phyloP scores from a whole-genome alignment of 2,113 vertebrate species.

The Smithornis capensis region DNA sequence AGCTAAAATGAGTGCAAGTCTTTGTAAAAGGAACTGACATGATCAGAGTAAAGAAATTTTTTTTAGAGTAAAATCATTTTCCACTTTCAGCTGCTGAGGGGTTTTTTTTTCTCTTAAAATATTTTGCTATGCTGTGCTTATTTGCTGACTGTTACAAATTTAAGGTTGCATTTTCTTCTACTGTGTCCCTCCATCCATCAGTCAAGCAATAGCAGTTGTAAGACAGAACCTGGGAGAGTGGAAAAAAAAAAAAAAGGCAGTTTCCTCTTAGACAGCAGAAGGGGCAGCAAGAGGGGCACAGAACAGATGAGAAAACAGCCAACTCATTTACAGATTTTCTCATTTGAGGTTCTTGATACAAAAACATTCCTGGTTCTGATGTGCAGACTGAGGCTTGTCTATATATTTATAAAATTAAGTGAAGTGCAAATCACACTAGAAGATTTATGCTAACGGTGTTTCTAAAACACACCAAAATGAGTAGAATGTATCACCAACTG shows the following conservation, averaged over 20 bases:
- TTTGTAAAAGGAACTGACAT: neutral
- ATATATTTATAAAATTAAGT: constrained; percentile 75
- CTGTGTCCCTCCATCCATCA: constrained; percentile 49
- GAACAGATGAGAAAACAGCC: constrained; percentile 73
- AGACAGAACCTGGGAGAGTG: constrained; percentile 52
- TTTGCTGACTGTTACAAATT: constrained; percentile 39
- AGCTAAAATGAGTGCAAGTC: neutral
- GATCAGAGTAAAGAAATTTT: neutral
- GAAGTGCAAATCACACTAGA: constrained; percentile 73
- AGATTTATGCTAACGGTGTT: constrained; percentile 72
- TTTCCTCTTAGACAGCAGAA: constrained; percentile 67
- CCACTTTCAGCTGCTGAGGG: neutral
- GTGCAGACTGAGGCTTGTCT: constrained; percentile 73
- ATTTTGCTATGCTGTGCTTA: neutral
- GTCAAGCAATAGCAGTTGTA: constrained; percentile 62
- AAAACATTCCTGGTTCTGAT: constrained; percentile 72
- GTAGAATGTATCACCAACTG: constrained; percentile 69
- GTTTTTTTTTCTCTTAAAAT: neutral
- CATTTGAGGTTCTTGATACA: constrained; percentile 73
- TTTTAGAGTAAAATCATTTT: constrained; percentile 14
- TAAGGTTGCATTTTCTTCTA: constrained; percentile 39
- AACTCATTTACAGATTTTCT: constrained; percentile 74
- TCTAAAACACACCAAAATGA: constrained; percentile 72
- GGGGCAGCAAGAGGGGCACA: constrained; percentile 71
- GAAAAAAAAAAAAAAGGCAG: constrained; percentile 40